Base-by-base conservation (phyloP, 2,113 vertebrate genomes). In the Crocuta crocuta region DNA sequence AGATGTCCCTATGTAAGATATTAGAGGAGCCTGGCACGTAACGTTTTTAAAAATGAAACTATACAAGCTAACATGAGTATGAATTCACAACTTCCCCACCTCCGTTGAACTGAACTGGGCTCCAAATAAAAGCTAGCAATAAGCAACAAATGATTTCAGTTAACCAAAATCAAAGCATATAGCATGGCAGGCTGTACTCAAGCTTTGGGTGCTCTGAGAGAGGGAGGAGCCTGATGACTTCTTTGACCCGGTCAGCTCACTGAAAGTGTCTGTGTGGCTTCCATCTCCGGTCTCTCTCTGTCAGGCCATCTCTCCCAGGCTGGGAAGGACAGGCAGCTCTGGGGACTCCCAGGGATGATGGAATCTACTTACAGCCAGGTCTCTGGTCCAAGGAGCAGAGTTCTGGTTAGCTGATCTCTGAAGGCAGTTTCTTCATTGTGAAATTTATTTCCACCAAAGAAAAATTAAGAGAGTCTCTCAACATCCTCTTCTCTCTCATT, bases 401-500 rank as follows among this genome's bases (percentile, higher is more conserved):
- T 65, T 76, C 39, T 12, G 4, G 80, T 91, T 70, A 80, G 33
- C 76, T 76, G 33, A 23, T 16, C 43, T 4, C 28, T 15, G 26
- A 86, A 92, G 66, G 63, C 31, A 90, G 12, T 74, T 74, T 68
- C 48, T 79, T 91, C 73, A 53, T 74, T 70, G 45, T 23, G 53
- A 89, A 58, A 63, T 85, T 50, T 61, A 74, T 80, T 89, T 84
- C 86, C 35, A 76, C 55, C 28, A 43, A 89, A 94, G 43, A 33
- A 68, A 84, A 91, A 71, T 63, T 63, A 71, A 68, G 28, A 68
- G 31, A 21, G 7, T 53, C 81, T 21, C 15, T 71, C 63, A 91
- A 61, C 26, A 82, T 70, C 53, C 55, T 93, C 83, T 96, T 50
- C 74, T 87, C 48, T 71, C 50, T 70, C 48, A 71, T 92, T 87